A percentile compares a stretch with the other conserved stretches of the same genome.
These are phyloP conservation scores for Channa maculata DNA, from an alignment of 2,113 vertebrate species.

Conservation along the genomic window DNA sequence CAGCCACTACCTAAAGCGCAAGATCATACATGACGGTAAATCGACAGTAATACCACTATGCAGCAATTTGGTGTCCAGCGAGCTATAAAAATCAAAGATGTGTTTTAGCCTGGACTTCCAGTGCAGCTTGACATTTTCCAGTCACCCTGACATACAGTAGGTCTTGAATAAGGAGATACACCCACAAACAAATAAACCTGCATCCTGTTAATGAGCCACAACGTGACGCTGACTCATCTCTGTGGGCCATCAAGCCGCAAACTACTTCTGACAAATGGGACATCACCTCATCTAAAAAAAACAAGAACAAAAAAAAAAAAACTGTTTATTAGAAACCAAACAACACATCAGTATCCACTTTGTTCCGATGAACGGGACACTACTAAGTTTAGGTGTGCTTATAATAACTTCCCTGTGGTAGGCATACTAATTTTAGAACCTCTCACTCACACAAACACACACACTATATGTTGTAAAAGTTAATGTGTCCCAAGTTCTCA, in stretches of 20 bases:
- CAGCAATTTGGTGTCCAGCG: no score
- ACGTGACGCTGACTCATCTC: not conserved
- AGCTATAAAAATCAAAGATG: no score
- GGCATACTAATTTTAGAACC: no score
- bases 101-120: no score
- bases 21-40: no score
- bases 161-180: not conserved
- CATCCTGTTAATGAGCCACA: not conserved
- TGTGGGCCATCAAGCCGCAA: not conserved
- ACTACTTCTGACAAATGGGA: no score
- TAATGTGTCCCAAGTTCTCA: no score
- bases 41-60: no score
- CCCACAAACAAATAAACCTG: not conserved
- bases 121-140: not conserved
- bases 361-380: not conserved
- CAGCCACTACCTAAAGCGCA: no score
- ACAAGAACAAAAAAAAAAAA: no score
- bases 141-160: not conserved
- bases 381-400: not conserved
- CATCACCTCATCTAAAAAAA: no score
- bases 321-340: not conserved
- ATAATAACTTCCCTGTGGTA: not conserved
- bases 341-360: no score
- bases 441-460: not conserved
- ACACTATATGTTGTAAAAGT: not conserved